These are phyloP conservation scores for Drosophila setifemur DNA, from an alignment of 1,140 invertebrate genomes.

Conservation along the genomic window DNA sequence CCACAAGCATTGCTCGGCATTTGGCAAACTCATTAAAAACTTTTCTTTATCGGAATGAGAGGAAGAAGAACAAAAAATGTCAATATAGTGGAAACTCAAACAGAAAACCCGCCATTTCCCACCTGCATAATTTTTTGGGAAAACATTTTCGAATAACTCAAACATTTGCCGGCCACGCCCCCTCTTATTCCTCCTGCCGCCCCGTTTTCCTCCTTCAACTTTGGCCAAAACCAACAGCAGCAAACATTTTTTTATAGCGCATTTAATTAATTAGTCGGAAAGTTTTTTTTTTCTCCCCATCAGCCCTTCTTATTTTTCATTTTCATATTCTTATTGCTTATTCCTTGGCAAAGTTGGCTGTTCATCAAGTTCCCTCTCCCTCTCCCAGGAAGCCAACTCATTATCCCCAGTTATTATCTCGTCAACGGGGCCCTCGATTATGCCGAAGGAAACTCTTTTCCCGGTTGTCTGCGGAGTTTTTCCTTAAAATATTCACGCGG, in stretches of 20 bases:
- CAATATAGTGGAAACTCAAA: conserved; percentile 18
- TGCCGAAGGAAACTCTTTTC: conserved; percentile 34
- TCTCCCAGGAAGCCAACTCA: conserved; percentile 39
- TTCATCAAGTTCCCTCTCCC: conserved; percentile 43
- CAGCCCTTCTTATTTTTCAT: conserved; percentile 3
- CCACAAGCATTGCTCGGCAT: conserved; percentile 48
- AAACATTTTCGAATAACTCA: conserved; percentile 43
- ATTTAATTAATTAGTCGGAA: conserved; percentile 81
- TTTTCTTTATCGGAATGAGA: conserved; percentile 43
- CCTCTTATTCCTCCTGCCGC: conserved; percentile 9
- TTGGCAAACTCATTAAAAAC: conserved; percentile 79
- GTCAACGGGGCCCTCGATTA: conserved; percentile 61
- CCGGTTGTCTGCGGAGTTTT: neutral
- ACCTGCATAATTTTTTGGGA: conserved; percentile 46
- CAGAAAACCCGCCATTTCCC: neutral
- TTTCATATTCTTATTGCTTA: conserved; percentile 42
- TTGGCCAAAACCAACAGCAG: conserved; percentile 12
- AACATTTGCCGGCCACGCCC: conserved; percentile 28
- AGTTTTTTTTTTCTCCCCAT: conserved; percentile 63
- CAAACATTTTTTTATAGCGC: conserved; percentile 76
- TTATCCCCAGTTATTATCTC: conserved; percentile 75
- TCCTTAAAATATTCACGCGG: conserved; percentile 73
- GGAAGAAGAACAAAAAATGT: conserved; percentile 23
- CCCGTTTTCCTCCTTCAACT: conserved; percentile 26
- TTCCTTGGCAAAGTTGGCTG: conserved; percentile 48